These are phyloP conservation scores for Scalopus aquaticus DNA, from an alignment of 2,113 vertebrate species.

Conservation along the genomic window DNA sequence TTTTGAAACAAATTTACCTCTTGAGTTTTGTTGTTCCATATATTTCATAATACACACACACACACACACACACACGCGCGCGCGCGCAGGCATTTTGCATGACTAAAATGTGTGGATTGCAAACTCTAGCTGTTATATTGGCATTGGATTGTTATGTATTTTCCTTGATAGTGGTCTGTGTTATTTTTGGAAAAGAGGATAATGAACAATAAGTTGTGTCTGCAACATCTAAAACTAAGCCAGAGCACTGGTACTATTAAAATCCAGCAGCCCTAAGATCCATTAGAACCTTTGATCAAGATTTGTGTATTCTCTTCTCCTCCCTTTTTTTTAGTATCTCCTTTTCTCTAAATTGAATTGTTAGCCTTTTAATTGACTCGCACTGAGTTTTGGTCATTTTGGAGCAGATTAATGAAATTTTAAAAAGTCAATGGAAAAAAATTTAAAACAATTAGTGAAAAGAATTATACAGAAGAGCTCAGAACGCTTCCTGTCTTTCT, in stretches of 20 bases:
- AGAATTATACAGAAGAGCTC: background rate
- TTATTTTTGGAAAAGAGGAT: conserved; percentile 18
- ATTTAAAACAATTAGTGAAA: background rate
- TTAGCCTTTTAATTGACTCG: conserved; percentile 2
- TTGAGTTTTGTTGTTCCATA: background rate
- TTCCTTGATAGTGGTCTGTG: background rate
- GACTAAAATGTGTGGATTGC: background rate
- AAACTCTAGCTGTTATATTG: background rate
- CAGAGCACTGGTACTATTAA: background rate
- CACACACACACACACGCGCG: too few species aligned
- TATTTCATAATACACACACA: background rate
- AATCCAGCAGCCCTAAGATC: too few species aligned
- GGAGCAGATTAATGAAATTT: conserved; percentile 4
- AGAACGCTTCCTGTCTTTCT: too few species aligned
- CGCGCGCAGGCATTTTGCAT: background rate
- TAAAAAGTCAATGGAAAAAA: background rate
- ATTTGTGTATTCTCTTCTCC: background rate
- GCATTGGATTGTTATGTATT: background rate
- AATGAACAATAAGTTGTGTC: background rate
- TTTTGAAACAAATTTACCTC: background rate
- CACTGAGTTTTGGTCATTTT: background rate
- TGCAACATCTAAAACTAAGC: background rate
- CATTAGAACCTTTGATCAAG: background rate
- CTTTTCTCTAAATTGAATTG: conserved; percentile 23
- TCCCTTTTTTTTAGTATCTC: background rate